Percentiles rank a stretch among this genome's conserved stretches.
Evolutionary conservation across 2,888 invertebrate genomes (phyloP).

Genomic region (Melikaiella ostensackeni): DNA sequence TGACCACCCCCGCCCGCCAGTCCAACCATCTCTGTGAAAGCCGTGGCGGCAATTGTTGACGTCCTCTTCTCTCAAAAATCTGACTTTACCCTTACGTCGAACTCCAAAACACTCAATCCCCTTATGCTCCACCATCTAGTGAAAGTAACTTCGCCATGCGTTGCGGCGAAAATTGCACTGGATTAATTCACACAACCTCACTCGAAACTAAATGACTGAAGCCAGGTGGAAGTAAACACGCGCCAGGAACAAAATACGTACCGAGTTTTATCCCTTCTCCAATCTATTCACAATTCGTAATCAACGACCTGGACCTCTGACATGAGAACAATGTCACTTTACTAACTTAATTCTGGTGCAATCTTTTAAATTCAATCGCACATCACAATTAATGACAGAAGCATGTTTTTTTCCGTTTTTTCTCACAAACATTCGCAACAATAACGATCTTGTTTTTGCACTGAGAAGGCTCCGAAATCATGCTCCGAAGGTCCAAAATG

Average conservation of each 20-base stretch:
- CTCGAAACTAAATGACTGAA: neutral
- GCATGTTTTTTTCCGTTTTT: neutral
- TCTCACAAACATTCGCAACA: conserved; percentile 2
- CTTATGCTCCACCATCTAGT: conserved; percentile 70
- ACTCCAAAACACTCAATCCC: conserved; percentile 57
- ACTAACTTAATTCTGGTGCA: neutral
- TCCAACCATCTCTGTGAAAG: conserved; percentile 80
- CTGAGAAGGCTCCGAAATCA: neutral
- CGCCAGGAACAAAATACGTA: conserved; percentile 1
- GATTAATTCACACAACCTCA: neutral
- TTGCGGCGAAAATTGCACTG: conserved; percentile 72
- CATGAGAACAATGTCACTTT: neutral
- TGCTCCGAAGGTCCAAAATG: neutral
- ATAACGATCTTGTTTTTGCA: conserved; percentile 31
- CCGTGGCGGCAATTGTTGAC: conserved; percentile 72
- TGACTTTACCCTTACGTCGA: conserved; percentile 58
- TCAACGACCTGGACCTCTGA: conserved; percentile 5
- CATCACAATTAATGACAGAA: neutral
- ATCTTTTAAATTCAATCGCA: neutral
- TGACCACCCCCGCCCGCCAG: conserved; percentile 80
- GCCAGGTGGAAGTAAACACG: conserved; percentile 3
- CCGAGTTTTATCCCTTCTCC: neutral
- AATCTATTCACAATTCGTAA: neutral
- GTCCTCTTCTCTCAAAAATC: conserved; percentile 53
- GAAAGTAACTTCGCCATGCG: conserved; percentile 61